Base-by-base conservation (phyloP, 2,888 invertebrate genomes). In the Clistopyga incitator region DNA sequence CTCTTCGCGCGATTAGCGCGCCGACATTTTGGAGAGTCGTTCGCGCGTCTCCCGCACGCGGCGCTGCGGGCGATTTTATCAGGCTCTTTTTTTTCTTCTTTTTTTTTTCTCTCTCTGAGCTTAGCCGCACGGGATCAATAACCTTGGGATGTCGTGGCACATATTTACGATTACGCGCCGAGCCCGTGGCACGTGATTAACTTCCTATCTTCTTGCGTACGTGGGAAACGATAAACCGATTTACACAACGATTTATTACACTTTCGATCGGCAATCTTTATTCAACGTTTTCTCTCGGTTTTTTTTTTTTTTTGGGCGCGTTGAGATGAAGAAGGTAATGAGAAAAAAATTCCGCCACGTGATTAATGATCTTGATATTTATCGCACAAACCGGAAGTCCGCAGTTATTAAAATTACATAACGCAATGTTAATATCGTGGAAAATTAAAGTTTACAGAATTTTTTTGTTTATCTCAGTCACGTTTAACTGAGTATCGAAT, bases 51-150 rank as follows among this genome's bases (percentile, higher is more conserved):
- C 6, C 18, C 18, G 34, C 8, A n/a, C n/a, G 59, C 18, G 59
- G 59, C 29, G 29, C 29, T 61, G 18, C 59, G 29, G n/a, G n/a
- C 29, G 67, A 68, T 68, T 72, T 75, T 29, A n/a, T n/a, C n/a
- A n/a, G n/a, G n/a, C n/a, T n/a, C 6, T 6, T 29, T 29, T 29
- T 29, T 29, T 29, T 29, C 6, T 29, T 29, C 6, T 29, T 29
- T 29, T 38, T 38, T 38, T 38, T 38, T 10, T 38, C 71, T n/a
- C 47, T 10, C 50, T 52, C 70, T 20, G 74, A 64, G n/a, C 45
- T 11, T 20, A 38, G 34, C 42, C 45, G 74, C 68, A 20, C 45
- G 78, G 77, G 84, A 84, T 84, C 84, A 81, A 84, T 81, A 84
- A 84, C 84, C 84, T 84, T 84, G 74, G 70, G 64, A 72, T 72